Evolutionary conservation across 2,888 invertebrate genomes (phyloP), one percentile per base, ranked within the genome.

Genomic region (Drosophila melanocephala): DNA sequence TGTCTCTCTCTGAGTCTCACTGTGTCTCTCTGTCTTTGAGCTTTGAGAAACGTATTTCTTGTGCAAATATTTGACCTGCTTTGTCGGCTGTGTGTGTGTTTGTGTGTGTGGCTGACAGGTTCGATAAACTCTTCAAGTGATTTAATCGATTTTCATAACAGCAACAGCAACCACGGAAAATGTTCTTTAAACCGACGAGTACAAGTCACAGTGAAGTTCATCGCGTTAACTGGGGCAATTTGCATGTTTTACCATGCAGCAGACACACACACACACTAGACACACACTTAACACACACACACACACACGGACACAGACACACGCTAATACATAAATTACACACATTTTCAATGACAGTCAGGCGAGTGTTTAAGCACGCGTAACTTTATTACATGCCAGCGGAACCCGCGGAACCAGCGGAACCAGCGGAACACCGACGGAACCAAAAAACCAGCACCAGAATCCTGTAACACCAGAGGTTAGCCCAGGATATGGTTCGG

Each of bases 221-320:
- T 86, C 87, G 91, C 90, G 90, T 87, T 87, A 87, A 81, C 80
- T 89, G 85, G 72, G 85, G 89, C 85, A 87, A 87, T 87, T 90
- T 90, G 90, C 89, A 87, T 87, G 89, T 84, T 87, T 89, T 78
- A 88, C 67, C 87, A 80, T 89, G 84, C 84, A 82, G 30, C 58
- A 80, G 53, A 73, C 64, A 62, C 72, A 69, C 58, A 75, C 33
- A 59, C 35, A 72, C 65, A 63, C 70, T 26, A 80, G 53, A 73
- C 64, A 62, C 71, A 72, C 58, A 75, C 35, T 32, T 32, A 10
- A 72, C 69, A 63, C 58, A 72, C 59, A 63, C 58, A 63, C 58
- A 56, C 32, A 68, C 16, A 33, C 26, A 26, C 26, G 2, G n/a
- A 51, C 51, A 59, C 30, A 59, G 39, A 73, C 62, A 65, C 71